Base-by-base conservation (phyloP, 1,140 invertebrate species). In the Drosophila novamexicana region DNA sequence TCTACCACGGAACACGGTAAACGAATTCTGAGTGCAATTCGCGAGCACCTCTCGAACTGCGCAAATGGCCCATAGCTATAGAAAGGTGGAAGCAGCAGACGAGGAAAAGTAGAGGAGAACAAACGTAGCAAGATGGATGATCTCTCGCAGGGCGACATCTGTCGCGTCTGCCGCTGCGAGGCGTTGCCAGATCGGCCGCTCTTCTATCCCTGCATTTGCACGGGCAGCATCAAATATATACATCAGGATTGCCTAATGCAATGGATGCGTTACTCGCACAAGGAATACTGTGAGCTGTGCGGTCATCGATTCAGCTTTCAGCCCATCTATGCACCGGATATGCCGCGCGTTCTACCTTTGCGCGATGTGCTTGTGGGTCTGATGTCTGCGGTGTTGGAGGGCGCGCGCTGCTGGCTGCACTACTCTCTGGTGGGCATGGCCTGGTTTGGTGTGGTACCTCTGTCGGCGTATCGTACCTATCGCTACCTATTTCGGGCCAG, bases 281-380 rank as follows among this genome's bases (percentile, higher is more conserved):
- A 99, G 93, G 98, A 99, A 93, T 99, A 98, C 88, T 99, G 99
- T 93, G 99, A 99, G 93, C 93, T 99, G 74, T 99, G 99, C 92
- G 98, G 98, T 75, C 97, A 99, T 92, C 95, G 97, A 37, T 99
- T 99, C 93, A 98, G 98, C 3, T 99, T 99, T 92, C 98, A 97
- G 89, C 98, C 99, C 65, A 99, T 99, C 77, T 99, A 99, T 93
- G 98, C 98, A 8, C 97, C 98, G 22, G 98, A 99, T 91, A 99
- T 99, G 99, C 99, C 99, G 8, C 96, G 98, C 52, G 94, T 98
- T 67, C 93, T 99, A 74, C 99, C 99, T 0, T 93, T 99, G 22
- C 93, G 79, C 14, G 84, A 88, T 54, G 97, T 99, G 1, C 94
- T 98, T 0, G 96, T 96, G 63, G 98, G 98, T 1, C 93, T 99